Evolutionary conservation across 2,797 vertebrate species (phyloP), one percentile per base, ranked within the genome.

Genomic region (Esox masquinongy): DNA sequence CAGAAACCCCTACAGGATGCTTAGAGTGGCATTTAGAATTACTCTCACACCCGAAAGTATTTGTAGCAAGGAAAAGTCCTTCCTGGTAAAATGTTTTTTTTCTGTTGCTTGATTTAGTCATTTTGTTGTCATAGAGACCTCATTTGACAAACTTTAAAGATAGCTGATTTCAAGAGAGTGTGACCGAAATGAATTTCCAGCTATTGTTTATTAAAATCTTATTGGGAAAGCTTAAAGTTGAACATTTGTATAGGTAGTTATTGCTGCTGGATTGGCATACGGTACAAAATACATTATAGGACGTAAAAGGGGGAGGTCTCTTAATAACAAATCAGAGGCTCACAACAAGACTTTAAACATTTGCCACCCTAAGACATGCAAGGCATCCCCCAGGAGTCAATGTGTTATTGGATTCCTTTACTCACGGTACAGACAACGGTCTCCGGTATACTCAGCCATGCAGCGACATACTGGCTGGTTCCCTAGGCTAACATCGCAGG

Each of bases 341-440:
- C 56, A 22, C 56, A 0, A 59, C 9, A 22, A 19, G n/a, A 24
- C 22, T 59, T 24, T 47, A 47, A 47, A 47, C 43, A 47, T 47
- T 47, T 47, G 43, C 22, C 56, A 22, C 51, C 51, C 7, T n/a
- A 9, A 56, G 19, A 56, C 19, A 56, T n/a, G n/a, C n/a, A 22
- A n/a, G 53, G 56, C 6, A 66, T 17, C 26, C 43, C 15, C 63
- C 15, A 34, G 15, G 16, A 16, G 5, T 50, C 12, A 70, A 70
- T 24, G 22, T 70, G 39, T 36, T n/a, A 69, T 15, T 39, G 11
- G n/a, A 15, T 70, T 8, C 6, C 16, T 49, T 8, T 70, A 97
- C 98, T 98, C 89, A 99, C 98, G 97, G 80, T 95, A 95, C 70
- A 97, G 95, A 82, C 98, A 99, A 68, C 96, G 95, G 83, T 99